Conservation (phyloP, 2,113 vertebrate species). For the Tupaia tana region DNA sequence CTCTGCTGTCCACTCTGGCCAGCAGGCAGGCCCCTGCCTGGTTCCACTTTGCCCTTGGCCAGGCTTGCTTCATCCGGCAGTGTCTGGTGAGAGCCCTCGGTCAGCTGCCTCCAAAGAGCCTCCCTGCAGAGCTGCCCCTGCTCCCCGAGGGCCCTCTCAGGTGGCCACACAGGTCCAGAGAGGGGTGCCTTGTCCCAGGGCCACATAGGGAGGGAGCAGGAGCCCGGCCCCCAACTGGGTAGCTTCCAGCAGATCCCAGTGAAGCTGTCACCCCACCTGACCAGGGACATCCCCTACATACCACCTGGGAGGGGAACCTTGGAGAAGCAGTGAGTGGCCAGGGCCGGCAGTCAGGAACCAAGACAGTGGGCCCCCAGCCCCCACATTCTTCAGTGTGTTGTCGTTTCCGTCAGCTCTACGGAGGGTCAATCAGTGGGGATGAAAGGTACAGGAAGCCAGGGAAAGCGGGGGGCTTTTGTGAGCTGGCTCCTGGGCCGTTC, state of each 20-base stretch:
- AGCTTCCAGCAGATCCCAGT: not conserved
- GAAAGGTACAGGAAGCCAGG: not conserved
- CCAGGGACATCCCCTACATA: not conserved
- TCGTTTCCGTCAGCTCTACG: not conserved
- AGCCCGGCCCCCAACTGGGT: no score
- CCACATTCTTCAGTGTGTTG: not conserved
- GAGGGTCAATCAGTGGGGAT: not conserved
- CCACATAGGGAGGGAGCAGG: not conserved
- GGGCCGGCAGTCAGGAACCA: no score
- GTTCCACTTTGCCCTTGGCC: not conserved
- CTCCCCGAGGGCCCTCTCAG: not conserved
- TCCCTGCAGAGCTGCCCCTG: rapidly evolving
- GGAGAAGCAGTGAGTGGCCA: not conserved
- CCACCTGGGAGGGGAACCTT: no score
- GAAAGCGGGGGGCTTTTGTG: no score
- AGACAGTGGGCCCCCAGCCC: not conserved
- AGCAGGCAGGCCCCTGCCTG: not conserved
- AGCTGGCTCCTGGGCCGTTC: not conserved
- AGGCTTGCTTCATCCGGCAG: not conserved
- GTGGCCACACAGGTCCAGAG: not conserved
- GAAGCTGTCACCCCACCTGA: not conserved
- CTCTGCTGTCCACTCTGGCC: not conserved
- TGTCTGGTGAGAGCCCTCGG: not conserved
- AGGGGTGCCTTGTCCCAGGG: not conserved
- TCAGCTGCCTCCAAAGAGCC: not conserved